phyloP scores from a whole-genome alignment of 2,888 invertebrate species.

The Noctua janthina region DNA sequence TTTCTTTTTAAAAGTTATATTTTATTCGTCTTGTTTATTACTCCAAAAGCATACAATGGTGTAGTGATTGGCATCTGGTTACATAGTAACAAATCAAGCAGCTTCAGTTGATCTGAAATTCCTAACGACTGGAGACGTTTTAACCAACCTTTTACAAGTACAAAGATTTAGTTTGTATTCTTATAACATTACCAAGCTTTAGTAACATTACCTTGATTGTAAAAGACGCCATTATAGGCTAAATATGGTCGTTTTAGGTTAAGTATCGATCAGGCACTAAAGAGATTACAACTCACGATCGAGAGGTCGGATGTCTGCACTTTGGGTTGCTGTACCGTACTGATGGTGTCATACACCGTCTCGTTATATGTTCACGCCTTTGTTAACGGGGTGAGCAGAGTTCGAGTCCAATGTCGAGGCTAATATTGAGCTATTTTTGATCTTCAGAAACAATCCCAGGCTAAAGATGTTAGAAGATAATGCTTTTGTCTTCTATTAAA shows the following conservation, averaged over 20 bases:
- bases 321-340: conserved; percentile 31
- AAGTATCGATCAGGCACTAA: conserved; percentile 48
- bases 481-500: too few relatives aligned
- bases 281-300: conserved; percentile 48
- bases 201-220: conserved; percentile 34
- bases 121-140: too few relatives aligned
- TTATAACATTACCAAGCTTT: neutral
- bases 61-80: too few relatives aligned
- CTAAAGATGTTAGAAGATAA: too few relatives aligned
- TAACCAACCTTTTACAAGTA: neutral
- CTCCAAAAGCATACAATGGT: too few relatives aligned
- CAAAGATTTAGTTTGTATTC: conserved; percentile 16
- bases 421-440: too few relatives aligned
- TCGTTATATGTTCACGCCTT: conserved; percentile 34
- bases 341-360: conserved; percentile 51
- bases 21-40: neutral
- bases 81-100: too few relatives aligned
- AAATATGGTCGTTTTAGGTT: conserved; percentile 59
- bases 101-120: too few relatives aligned
- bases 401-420: neutral
- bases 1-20: neutral
- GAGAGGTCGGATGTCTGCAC: conserved; percentile 52
- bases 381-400: conserved; percentile 10
- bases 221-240: conserved; percentile 41
- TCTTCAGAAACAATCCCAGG: too few relatives aligned